These are phyloP conservation scores for Epiperipatus broadwayi DNA, from an alignment of 2,888 invertebrate species.

Conservation along the genomic window DNA sequence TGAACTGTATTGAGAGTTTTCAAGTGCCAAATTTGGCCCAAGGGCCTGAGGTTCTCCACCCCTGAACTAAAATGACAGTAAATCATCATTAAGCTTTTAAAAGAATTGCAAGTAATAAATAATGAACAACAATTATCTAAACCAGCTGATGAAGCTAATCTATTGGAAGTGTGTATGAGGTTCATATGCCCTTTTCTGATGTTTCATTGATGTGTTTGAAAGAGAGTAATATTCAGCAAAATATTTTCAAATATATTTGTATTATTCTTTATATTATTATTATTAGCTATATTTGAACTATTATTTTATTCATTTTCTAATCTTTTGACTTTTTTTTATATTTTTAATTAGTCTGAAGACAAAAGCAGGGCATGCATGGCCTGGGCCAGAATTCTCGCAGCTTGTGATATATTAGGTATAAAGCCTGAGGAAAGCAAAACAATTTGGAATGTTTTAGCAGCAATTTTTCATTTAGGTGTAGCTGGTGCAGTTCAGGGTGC, in stretches of 20 bases:
- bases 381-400: slow-evolving; percentile 55
- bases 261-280: not conserved
- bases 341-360: slow-evolving; percentile 44
- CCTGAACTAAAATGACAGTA: no score
- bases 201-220: no score
- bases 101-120: no score
- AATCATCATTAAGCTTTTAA: no score
- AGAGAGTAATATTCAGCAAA: no score
- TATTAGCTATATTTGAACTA: not conserved
- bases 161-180: no score
- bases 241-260: not conserved
- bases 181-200: no score
- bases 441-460: slow-evolving; percentile 68
- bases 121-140: no score
- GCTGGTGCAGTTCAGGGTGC: slow-evolving; percentile 35
- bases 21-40: no score
- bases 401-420: slow-evolving; percentile 53
- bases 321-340: slow-evolving; percentile 13
- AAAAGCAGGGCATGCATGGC: slow-evolving; percentile 55
- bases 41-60: no score
- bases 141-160: no score
- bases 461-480: slow-evolving; percentile 80
- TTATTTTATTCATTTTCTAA: slow-evolving; percentile 9
- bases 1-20: no score
- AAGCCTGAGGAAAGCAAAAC: slow-evolving; percentile 57